These are phyloP conservation scores for Crypturellus tataupa DNA, from an alignment of 2,797 vertebrate genomes.

Conservation along the genomic window DNA sequence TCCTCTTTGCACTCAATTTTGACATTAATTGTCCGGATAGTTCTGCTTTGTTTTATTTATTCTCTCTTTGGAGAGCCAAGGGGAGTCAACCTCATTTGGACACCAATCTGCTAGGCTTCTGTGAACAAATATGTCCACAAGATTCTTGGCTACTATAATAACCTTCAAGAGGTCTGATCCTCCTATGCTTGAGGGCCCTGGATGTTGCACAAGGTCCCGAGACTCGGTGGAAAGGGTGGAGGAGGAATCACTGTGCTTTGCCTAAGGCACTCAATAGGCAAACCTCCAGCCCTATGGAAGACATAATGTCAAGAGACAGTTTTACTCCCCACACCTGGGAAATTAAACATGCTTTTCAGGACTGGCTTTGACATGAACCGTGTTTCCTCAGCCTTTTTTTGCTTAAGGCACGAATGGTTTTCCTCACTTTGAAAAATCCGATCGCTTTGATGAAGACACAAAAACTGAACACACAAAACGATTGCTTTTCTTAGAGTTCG, in stretches of 20 bases:
- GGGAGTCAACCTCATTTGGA: background rate
- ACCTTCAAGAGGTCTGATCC: background rate
- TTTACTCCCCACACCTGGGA: background rate
- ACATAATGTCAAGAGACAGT: fast-evolving
- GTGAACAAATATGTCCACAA: background rate
- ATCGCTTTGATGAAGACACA: too few species aligned
- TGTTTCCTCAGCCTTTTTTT: background rate
- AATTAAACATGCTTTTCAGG: fast-evolving
- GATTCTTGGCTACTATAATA: background rate
- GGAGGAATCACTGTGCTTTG: background rate
- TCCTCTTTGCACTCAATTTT: background rate
- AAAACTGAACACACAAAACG: too few species aligned
- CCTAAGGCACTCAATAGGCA: background rate
- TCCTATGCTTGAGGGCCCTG: background rate
- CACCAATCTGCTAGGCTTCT: background rate
- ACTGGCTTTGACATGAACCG: background rate
- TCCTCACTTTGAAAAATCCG: background rate
- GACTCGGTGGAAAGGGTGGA: fast-evolving
- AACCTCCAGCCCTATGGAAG: background rate
- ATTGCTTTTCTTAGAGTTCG: background rate
- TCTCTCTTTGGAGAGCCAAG: background rate
- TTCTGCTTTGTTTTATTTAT: background rate
- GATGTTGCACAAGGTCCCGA: fast-evolving
- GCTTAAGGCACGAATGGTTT: background rate
- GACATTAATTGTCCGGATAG: background rate